Evolutionary conservation across 2,113 vertebrate genomes (phyloP).

Genomic region (Passer montanus): DNA sequence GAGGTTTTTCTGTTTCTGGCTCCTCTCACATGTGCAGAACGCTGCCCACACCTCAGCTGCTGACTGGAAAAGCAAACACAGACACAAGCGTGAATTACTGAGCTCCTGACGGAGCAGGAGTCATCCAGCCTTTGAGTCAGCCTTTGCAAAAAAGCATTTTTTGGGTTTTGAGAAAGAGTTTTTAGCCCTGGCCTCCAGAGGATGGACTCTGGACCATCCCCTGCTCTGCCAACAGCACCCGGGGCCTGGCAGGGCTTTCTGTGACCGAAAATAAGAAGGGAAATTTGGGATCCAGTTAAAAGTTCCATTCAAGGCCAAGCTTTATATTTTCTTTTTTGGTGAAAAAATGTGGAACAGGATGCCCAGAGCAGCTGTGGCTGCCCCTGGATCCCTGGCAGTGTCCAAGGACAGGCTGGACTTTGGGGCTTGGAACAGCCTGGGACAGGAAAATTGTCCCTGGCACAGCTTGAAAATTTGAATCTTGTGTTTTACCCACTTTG

Average conservation of each 20-base stretch:
- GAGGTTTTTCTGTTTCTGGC: neutral
- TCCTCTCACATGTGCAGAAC: neutral
- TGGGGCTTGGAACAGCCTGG: neutral
- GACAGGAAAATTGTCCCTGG: neutral
- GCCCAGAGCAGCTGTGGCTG: neutral
- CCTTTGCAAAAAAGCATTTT: neutral
- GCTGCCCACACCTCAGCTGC: constrained; percentile 4
- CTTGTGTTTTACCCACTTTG: no score
- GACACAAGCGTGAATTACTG: neutral
- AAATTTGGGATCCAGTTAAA: neutral
- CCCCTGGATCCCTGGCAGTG: neutral
- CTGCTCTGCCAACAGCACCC: neutral
- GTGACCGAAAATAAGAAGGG: neutral
- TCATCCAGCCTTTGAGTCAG: neutral
- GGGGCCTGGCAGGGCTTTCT: fast-evolving
- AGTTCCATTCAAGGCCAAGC: neutral
- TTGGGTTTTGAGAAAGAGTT: neutral
- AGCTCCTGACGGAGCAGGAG: neutral
- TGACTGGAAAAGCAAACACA: constrained; percentile 16
- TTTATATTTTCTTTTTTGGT: neutral
- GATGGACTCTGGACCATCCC: fast-evolving
- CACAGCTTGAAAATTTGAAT: no score
- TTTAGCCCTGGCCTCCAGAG: neutral
- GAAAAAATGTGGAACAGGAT: neutral
- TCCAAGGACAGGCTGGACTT: neutral